Conservation (phyloP, 2,888 invertebrate genomes). For the Sphinx pinastri region DNA sequence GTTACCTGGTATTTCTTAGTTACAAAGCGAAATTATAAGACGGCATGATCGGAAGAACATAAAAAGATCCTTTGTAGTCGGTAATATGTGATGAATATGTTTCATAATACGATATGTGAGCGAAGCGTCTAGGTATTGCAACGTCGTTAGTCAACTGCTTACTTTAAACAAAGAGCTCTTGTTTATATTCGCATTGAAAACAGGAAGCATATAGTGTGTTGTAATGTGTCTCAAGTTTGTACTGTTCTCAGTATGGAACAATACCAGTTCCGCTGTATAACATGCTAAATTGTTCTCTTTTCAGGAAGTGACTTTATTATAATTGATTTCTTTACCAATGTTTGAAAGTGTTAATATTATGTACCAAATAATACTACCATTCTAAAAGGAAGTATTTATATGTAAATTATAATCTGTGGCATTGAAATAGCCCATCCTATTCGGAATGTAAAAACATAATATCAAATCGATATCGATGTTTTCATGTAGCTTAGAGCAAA, state of each 20-base stretch:
- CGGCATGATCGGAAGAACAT: too few species aligned
- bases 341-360: slow-evolving; percentile 46
- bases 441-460: slow-evolving; percentile 37
- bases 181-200: slow-evolving; percentile 80
- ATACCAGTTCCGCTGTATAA: slow-evolving; percentile 77
- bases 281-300: slow-evolving; percentile 76
- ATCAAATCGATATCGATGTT: slow-evolving; percentile 42
- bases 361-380: slow-evolving; percentile 34
- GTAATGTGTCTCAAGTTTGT: slow-evolving; percentile 71
- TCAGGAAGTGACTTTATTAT: slow-evolving; percentile 72
- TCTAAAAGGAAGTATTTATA: slow-evolving; percentile 49
- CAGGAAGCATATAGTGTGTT: slow-evolving; percentile 78
- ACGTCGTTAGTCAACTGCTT: slow-evolving; percentile 28
- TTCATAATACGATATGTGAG: slow-evolving; percentile 3
- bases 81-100: slow-evolving; percentile 3
- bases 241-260: slow-evolving; percentile 78
- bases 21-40: too few species aligned
- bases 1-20: too few species aligned
- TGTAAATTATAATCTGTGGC: slow-evolving; percentile 41
- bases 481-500: slow-evolving; percentile 2
- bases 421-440: slow-evolving; percentile 48
- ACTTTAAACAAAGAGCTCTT: slow-evolving; percentile 64
- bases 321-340: slow-evolving; percentile 54
- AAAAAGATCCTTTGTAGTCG: neutral
- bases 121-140: slow-evolving; percentile 16